Evolutionary conservation across 2,113 vertebrate species (phyloP).

Genomic region (Pao palembangensis): DNA sequence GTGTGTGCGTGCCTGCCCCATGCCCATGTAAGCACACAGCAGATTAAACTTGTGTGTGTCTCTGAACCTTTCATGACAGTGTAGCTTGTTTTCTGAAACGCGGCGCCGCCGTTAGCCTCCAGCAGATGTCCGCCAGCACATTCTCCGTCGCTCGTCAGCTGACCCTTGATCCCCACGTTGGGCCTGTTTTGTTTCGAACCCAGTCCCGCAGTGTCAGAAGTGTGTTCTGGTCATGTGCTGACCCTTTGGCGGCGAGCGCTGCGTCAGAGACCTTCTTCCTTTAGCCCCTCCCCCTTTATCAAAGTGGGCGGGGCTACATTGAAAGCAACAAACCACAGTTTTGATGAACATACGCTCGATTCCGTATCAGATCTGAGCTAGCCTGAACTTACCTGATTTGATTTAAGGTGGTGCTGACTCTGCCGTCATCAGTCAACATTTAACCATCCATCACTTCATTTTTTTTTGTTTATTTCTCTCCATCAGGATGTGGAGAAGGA

Average conservation of each 20-base stretch:
- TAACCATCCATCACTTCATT: not conserved
- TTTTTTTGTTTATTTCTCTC: constrained; percentile 14
- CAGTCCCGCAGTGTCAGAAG: constrained; percentile 16
- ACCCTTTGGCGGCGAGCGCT: constrained; percentile 14
- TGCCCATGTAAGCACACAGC: constrained; percentile 73
- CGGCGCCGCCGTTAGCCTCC: too few species aligned
- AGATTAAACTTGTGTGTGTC: constrained; percentile 21
- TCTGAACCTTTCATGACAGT: too few species aligned
- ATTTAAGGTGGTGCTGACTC: not conserved
- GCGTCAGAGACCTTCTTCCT: not conserved
- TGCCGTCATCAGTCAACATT: constrained; percentile 2
- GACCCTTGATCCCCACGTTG: too few species aligned
- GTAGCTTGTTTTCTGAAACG: too few species aligned
- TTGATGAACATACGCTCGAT: not conserved
- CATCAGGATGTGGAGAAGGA: constrained; percentile 92
- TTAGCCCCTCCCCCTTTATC: too few species aligned
- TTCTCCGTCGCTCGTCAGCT: too few species aligned
- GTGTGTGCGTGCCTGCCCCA: constrained; percentile 46
- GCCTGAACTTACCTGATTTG: not conserved
- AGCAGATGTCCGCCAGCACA: too few species aligned
- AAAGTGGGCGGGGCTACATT: too few species aligned
- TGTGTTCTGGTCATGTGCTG: constrained; percentile 19
- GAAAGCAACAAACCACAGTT: too few species aligned
- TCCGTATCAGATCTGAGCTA: too few species aligned
- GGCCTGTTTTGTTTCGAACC: constrained; percentile 7